A percentile compares a stretch with the other conserved stretches of the same genome.
phyloP scores from a whole-genome alignment of 2,113 vertebrate species.

The Spea multiplicata region DNA sequence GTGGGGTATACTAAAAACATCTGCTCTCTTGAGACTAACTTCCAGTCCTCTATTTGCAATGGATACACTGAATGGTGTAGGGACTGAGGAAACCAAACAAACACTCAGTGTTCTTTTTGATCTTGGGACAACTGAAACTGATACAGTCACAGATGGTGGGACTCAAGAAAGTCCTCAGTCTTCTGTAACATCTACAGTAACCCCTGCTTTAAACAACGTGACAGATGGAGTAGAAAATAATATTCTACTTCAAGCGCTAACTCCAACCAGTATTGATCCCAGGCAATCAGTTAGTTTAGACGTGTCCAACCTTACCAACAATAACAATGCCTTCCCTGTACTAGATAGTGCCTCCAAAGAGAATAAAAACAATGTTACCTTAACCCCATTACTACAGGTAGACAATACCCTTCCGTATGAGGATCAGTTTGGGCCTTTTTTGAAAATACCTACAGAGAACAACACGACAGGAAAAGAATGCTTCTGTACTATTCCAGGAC shows the following conservation, averaged over 20 bases:
- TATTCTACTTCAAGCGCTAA: slow-evolving; percentile 38
- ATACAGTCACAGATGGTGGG: slow-evolving; percentile 48
- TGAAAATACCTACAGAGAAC: slow-evolving; percentile 54
- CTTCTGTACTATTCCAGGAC: slow-evolving; percentile 50
- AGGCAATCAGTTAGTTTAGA: slow-evolving; percentile 50
- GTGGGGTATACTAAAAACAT: slow-evolving; percentile 34
- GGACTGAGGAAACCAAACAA: slow-evolving; percentile 41
- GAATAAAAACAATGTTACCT: slow-evolving; percentile 23
- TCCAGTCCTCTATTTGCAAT: slow-evolving; percentile 34
- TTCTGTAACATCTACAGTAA: slow-evolving; percentile 19
- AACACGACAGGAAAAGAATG: slow-evolving; percentile 48
- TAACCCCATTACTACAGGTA: slow-evolving; percentile 11
- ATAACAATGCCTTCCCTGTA: slow-evolving; percentile 21
- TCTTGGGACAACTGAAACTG: slow-evolving; percentile 37
- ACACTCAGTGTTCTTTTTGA: slow-evolving; percentile 38
- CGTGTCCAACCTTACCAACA: slow-evolving; percentile 38
- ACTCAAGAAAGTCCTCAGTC: slow-evolving; percentile 6
- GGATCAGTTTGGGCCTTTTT: slow-evolving; percentile 50
- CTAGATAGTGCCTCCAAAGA: neutral
- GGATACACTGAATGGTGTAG: slow-evolving; percentile 24
- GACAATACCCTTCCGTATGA: slow-evolving; percentile 35
- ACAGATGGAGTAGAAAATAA: slow-evolving; percentile 50
- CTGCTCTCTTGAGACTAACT: slow-evolving; percentile 32
- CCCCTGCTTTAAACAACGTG: slow-evolving; percentile 39
- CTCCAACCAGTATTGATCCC: slow-evolving; percentile 27